A percentile compares a stretch with the other conserved stretches of the same genome.
These are phyloP conservation scores for Pleuronectes platessa DNA, from an alignment of 2,113 vertebrate genomes.

Conservation along the genomic window DNA sequence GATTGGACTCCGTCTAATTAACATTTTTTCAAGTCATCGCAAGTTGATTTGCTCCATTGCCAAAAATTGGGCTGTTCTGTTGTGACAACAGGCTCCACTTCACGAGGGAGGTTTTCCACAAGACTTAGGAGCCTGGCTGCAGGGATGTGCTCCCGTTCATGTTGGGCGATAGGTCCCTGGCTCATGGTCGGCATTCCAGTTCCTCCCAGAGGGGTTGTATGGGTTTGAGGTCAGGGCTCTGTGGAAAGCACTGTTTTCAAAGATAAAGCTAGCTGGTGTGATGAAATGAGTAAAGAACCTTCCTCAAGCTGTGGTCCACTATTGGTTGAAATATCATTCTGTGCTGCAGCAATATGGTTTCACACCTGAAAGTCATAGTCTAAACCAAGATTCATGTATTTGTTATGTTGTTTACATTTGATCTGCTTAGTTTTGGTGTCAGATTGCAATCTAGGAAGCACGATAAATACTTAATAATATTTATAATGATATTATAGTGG, in stretches of 20 bases:
- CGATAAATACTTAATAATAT: no score
- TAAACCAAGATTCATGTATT: no score
- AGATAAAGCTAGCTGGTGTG: neutral
- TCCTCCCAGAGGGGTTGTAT: slow-evolving; percentile 2
- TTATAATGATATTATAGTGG: no score
- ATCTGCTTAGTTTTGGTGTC: no score
- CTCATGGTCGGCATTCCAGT: neutral
- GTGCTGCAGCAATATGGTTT: neutral
- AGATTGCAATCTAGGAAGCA: no score
- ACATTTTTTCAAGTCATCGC: slow-evolving; percentile 10
- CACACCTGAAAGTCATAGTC: no score
- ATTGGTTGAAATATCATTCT: neutral
- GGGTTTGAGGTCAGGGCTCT: neutral
- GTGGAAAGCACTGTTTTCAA: neutral
- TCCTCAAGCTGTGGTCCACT: neutral
- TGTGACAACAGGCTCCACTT: neutral
- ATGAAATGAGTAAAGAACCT: neutral
- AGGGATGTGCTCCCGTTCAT: neutral
- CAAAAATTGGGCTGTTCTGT: neutral
- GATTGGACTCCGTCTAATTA: slow-evolving; percentile 18
- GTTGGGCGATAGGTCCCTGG: neutral
- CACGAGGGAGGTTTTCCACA: neutral
- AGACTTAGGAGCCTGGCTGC: neutral
- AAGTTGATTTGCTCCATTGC: neutral
- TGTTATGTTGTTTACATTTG: no score